Conservation (phyloP, 2,113 vertebrate species). For the Oncorhynchus kisutch region DNA sequence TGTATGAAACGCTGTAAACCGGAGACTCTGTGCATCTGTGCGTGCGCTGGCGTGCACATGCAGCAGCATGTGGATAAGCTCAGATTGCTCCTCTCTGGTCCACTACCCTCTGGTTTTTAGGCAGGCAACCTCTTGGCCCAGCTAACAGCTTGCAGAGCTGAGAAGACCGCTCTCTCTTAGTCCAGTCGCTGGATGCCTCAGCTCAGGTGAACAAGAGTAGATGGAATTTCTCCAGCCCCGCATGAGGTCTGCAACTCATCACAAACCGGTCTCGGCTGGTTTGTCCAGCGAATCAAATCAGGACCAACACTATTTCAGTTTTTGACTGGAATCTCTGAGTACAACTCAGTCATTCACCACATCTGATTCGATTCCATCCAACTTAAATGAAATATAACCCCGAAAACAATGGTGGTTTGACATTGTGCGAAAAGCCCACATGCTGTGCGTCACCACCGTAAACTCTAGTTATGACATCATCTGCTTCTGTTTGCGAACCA, state of each 20-base stretch:
- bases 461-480: no score
- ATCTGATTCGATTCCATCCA: conserved; percentile 50
- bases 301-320: conserved; percentile 56
- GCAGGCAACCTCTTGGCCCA: conserved; percentile 42
- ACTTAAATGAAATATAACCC: no score
- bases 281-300: conserved; percentile 62
- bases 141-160: conserved; percentile 33
- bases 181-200: conserved; percentile 37
- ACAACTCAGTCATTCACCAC: conserved; percentile 48
- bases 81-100: conserved; percentile 60
- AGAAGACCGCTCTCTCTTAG: conserved; percentile 26
- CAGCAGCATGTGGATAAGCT: conserved; percentile 35
- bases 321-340: conserved; percentile 43
- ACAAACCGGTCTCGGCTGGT: conserved; percentile 61
- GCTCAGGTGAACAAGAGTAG: conserved; percentile 60
- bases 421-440: no score
- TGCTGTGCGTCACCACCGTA: no score
- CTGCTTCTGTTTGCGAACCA: no score
- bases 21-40: background rate
- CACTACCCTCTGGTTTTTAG: conserved; percentile 55
- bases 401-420: no score
- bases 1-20: background rate
- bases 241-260: conserved; percentile 68
- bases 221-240: conserved; percentile 67
- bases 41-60: background rate